Conservation (phyloP, 1,140 invertebrate species). For the Danaus plexippus region DNA sequence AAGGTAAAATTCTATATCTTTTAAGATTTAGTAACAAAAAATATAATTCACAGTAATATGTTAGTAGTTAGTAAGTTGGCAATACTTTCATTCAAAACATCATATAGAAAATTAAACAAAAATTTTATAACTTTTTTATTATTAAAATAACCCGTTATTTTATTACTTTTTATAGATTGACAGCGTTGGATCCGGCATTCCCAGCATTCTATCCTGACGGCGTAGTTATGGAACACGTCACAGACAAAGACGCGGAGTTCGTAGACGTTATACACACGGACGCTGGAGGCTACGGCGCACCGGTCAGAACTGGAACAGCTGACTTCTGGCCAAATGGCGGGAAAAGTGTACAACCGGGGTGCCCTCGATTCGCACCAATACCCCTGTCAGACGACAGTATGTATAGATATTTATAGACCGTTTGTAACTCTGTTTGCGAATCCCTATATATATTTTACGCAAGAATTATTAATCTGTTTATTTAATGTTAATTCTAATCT, state of each 20-base stretch:
- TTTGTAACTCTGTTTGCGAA: too few relatives aligned
- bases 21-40: background rate
- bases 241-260: constrained; percentile 75
- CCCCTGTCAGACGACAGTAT: constrained; percentile 66
- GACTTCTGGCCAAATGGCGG: constrained; percentile 78
- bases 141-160: background rate
- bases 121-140: too few relatives aligned
- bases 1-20: constrained; percentile 32
- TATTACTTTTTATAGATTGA: constrained; percentile 57
- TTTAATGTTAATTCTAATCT: background rate
- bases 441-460: too few relatives aligned
- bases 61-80: too few relatives aligned
- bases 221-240: constrained; percentile 73
- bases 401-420: constrained; percentile 11
- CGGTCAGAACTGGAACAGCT: constrained; percentile 71
- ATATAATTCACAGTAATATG: too few relatives aligned
- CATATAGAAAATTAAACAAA: too few relatives aligned
- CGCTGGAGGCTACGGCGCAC: constrained; percentile 73
- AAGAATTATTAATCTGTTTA: too few relatives aligned
- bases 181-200: constrained; percentile 75
- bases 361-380: constrained; percentile 63
- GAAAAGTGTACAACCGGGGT: constrained; percentile 73
- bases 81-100: too few relatives aligned
- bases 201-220: constrained; percentile 73
- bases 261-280: constrained; percentile 82